Conservation (phyloP, 2,888 invertebrate species). For the Drosophila picticornis region DNA sequence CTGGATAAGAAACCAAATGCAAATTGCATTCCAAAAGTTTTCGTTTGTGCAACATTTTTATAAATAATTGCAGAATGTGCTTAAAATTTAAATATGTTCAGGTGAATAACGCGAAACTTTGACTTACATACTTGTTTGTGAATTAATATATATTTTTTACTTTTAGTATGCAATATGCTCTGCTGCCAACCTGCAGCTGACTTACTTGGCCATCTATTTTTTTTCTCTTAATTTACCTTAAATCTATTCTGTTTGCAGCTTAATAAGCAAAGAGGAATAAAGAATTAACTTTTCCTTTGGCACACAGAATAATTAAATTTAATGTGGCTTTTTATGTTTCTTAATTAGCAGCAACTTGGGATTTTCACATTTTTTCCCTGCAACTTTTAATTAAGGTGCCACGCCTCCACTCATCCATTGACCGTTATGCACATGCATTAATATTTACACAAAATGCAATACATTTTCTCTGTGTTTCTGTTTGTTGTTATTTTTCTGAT, state of each 20-base stretch:
- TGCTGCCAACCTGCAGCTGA: background rate
- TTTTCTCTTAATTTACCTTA: background rate
- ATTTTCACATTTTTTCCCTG: background rate
- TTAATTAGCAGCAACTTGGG: slow-evolving; percentile 10
- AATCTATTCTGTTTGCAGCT: background rate
- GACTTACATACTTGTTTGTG: too few species aligned
- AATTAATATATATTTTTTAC: background rate
- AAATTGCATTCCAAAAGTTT: slow-evolving; percentile 47
- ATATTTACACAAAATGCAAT: background rate
- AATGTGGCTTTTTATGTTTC: background rate
- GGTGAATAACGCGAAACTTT: background rate
- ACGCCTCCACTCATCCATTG: background rate
- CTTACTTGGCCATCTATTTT: background rate
- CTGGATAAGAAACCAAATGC: slow-evolving; percentile 30
- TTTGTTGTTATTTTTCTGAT: background rate
- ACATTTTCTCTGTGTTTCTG: background rate
- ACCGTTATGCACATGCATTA: slow-evolving; percentile 8
- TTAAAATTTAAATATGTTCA: background rate
- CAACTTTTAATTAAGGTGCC: slow-evolving; percentile 5
- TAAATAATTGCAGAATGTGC: background rate
- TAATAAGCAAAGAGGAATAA: background rate
- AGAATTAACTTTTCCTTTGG: background rate
- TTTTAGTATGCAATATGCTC: background rate
- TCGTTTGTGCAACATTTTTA: background rate
- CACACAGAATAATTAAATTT: background rate